phyloP scores from a whole-genome alignment of 2,888 invertebrate genomes.

The Gandaritis pyraliata region DNA sequence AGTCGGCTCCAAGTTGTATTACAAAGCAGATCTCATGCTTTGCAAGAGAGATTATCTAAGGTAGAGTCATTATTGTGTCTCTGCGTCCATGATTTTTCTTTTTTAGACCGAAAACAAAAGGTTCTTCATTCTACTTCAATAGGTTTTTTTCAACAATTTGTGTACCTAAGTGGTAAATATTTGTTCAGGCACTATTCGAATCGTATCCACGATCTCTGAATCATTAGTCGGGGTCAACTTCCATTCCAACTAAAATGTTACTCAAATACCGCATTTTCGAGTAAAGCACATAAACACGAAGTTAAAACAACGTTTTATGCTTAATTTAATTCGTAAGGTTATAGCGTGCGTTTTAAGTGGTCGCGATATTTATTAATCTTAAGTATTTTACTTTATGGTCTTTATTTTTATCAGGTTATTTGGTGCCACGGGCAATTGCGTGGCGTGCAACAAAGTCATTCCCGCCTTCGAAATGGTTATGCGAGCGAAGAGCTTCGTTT shows the following conservation, averaged over 20 bases:
- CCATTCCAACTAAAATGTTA: conserved; percentile 30
- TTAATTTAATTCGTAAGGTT: conserved; percentile 49
- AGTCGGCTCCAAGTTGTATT: conserved; percentile 95
- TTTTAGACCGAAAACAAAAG: no score
- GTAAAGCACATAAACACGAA: conserved; percentile 31
- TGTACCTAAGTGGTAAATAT: conserved; percentile 7
- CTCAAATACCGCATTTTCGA: conserved; percentile 32
- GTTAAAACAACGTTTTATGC: conserved; percentile 37
- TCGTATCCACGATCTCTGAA: conserved; percentile 26
- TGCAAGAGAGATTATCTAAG: conserved; percentile 97
- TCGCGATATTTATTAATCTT: conserved; percentile 57
- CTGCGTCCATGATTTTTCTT: neutral
- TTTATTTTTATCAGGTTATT: conserved; percentile 88
- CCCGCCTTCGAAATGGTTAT: conserved; percentile 98
- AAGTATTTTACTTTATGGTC: conserved; percentile 59
- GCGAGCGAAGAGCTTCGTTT: conserved; percentile 96
- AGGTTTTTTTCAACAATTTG: neutral
- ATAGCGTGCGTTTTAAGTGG: conserved; percentile 58
- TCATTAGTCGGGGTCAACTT: conserved; percentile 23
- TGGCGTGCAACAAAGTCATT: conserved; percentile 96
- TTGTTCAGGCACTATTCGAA: conserved; percentile 14
- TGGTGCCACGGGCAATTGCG: conserved; percentile 95
- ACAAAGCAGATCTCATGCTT: conserved; percentile 95
- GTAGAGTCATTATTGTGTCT: conserved; percentile 52
- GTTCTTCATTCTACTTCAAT: no score